These are phyloP conservation scores for Phortica variegata DNA, from an alignment of 1,140 invertebrate genomes.

Conservation along the genomic window DNA sequence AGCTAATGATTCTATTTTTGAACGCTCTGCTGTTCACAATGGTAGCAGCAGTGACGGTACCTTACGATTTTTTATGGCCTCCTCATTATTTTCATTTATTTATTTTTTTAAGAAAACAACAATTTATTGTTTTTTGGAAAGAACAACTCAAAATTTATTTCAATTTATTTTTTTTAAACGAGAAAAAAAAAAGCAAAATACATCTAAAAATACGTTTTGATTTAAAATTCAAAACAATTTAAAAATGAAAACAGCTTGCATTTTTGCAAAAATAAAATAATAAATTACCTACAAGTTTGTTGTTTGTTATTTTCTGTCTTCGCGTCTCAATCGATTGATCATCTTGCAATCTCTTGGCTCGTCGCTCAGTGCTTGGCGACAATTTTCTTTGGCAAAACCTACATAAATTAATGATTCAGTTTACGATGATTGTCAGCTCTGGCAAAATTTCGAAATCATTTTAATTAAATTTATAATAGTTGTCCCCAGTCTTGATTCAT, in stretches of 20 bases:
- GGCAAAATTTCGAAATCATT: conserved; percentile 36
- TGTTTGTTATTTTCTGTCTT: conserved; percentile 13
- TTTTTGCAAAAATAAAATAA: conserved; percentile 35
- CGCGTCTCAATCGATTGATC: conserved; percentile 1
- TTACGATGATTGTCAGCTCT: conserved; percentile 37
- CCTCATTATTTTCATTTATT: conserved; percentile 19
- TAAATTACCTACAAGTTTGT: conserved; percentile 39
- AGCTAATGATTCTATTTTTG: conserved; percentile 17
- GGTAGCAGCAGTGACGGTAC: conserved; percentile 27
- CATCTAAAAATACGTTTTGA: conserved; percentile 21
- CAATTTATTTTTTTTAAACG: conserved; percentile 31
- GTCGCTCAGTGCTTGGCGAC: not conserved
- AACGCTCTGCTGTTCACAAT: no score
- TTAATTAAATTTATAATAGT: conserved; percentile 53
- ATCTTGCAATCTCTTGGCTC: not conserved
- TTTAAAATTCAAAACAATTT: conserved; percentile 21
- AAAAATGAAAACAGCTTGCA: conserved; percentile 24
- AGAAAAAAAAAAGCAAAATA: conserved; percentile 13
- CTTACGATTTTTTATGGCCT: conserved; percentile 23
- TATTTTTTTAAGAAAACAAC: conserved; percentile 17
- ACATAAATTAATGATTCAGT: conserved; percentile 37
- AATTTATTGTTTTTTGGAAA: conserved; percentile 25
- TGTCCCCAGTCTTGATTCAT: no score
- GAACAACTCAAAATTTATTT: conserved; percentile 47
- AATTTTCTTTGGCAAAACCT: conserved; percentile 40